phyloP scores from a whole-genome alignment of 2,797 vertebrate genomes.

The Psittacula derbiana region DNA sequence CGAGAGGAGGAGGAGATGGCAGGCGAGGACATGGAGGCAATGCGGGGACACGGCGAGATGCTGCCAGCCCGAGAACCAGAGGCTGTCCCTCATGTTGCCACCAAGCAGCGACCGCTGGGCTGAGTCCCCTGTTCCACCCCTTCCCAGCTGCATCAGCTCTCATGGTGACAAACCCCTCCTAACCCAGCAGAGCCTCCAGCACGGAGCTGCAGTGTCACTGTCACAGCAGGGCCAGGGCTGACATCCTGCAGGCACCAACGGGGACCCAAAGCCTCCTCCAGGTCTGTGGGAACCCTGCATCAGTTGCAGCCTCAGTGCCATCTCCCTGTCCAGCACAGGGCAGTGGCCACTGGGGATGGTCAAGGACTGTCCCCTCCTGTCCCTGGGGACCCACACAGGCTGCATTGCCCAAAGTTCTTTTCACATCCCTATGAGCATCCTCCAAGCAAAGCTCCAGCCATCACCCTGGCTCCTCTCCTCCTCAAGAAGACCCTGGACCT shows the following conservation, averaged over 20 bases:
- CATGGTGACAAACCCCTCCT: background rate
- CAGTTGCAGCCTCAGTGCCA: background rate
- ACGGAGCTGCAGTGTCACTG: rapidly evolving
- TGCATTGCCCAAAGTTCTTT: background rate
- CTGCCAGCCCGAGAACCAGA: background rate
- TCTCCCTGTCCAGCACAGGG: background rate
- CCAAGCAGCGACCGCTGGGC: background rate
- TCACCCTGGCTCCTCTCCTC: background rate
- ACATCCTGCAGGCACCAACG: background rate
- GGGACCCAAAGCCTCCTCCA: background rate
- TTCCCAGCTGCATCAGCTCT: background rate
- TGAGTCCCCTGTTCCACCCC: background rate
- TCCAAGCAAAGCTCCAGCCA: background rate
- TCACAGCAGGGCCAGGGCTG: background rate
- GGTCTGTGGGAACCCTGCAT: background rate
- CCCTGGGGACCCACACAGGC: background rate
- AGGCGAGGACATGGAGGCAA: background rate
- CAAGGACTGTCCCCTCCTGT: background rate
- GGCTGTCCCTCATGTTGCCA: background rate
- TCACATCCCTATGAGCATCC: background rate
- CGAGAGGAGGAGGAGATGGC: background rate
- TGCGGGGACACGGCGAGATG: rapidly evolving
- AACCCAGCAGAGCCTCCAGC: background rate
- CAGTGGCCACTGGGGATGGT: background rate
- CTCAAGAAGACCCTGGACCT: rapidly evolving